Base-by-base conservation (phyloP, 2,888 invertebrate genomes). In the Buathra laborator region DNA sequence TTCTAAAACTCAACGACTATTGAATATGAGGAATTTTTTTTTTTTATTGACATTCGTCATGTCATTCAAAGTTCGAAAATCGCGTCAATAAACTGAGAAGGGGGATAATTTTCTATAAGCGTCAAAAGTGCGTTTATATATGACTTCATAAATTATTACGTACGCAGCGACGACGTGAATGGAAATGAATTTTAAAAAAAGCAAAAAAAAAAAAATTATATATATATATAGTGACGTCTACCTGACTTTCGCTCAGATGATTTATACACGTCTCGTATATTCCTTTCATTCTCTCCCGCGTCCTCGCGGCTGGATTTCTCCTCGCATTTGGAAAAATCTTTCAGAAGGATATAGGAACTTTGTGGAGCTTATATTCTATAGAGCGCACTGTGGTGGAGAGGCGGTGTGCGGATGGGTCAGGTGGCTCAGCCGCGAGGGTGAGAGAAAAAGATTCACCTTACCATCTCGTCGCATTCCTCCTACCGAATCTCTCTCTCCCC, bases 381-480 rank as follows among this genome's bases (percentile, higher is more conserved):
- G 12, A 62, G 59, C 32, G 32, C 59, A 62, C 59, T 29, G 9
- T 44, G 59, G 68, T 62, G 46, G n/a, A 71, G 32, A 29, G 29
- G 3, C 56, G 56, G 32, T 48, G 46, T 71, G 66, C 75, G 53
- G 81, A 82, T 82, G 66, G 85, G 75, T 85, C 85, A 85, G 85
- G 85, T 85, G 85, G 70, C 70, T 82, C 81, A 76, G 82, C 77
- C 66, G 82, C 86, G 87, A 87, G 84, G 87, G 87, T 86, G 83
- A 87, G 79, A 88, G 88, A 90, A 89, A 89, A 89, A 89, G 91
- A 91, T 91, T 90, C 91, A 90, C 90, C 90, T 90, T 88, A 83
- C 87, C 86, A 84, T 78, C 72, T 83, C 87, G 85, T 87, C 85
- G 86, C 89, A 87, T 89, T 88, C 88, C 81, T 86, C 86, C 80